Evolutionary conservation across 2,797 vertebrate species (phyloP), one percentile per base, ranked within the genome.

Genomic region (Chelon labrosus): DNA sequence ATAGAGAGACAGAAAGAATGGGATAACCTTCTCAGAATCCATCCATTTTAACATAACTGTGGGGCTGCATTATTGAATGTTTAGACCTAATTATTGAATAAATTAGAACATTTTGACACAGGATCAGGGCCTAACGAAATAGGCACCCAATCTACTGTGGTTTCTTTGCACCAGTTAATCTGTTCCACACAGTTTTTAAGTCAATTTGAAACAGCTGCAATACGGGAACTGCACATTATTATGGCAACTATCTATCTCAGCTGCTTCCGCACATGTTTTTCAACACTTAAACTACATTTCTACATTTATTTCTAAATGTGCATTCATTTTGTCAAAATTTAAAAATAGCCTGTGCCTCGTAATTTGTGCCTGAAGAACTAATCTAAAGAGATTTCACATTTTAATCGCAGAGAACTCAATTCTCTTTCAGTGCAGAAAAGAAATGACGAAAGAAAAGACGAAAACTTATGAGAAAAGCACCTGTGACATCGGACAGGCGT

Each of bases 101-200:
- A 22, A 63, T 56, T 1, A 3, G 58, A 66, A 16, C 10, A 31
- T 3, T 59, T 10, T 64, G 49, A 74, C 41, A 37, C 11, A 12
- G 25, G 58, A 54, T 65, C 50, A 31, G 14, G 6, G 47, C 19
- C 22, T 13, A 20, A 70, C n/a, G 37, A 62, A 69, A 31, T 20
- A 31, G 25, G 5, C 50, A 16, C 25, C 27, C 5, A 11, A 31
- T 31, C 31, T 31, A 41, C 54, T 20, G 2, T 1, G 14, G 17
- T 11, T 27, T 7, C 20, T 19, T 57, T 46, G 19, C 37, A 27
- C 17, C n/a, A 12, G 11, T 0, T 16, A 54, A 54, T 7, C 41
- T 16, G 41, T 14, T 16, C 42, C 41, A 12, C 41, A 38, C 5
- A 46, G 9, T 69, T 27, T 39, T 47, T 42, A 1, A 27, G 13